Evolutionary conservation across 2,113 vertebrate genomes (phyloP).

Genomic region (Indicator maculatus): DNA sequence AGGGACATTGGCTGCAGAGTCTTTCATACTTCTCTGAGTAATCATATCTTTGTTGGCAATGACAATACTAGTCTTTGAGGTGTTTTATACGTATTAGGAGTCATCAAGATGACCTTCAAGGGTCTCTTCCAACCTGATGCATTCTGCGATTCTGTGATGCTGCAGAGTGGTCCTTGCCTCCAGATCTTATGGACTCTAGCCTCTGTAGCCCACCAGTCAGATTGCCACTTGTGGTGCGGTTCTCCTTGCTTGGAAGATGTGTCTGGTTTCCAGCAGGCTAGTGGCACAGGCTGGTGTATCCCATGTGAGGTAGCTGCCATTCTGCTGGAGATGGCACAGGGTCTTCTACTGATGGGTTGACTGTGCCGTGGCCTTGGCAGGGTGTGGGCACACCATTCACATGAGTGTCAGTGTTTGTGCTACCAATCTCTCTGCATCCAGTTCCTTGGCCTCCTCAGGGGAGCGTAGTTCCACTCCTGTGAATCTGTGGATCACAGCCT

Average conservation of each 20-base stretch:
- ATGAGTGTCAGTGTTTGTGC: background rate
- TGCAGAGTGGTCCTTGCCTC: background rate
- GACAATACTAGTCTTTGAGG: background rate
- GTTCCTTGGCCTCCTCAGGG: background rate
- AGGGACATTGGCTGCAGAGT: background rate
- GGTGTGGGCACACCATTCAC: background rate
- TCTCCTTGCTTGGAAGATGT: background rate
- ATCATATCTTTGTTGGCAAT: background rate
- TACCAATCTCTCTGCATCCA: background rate
- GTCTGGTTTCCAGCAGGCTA: background rate
- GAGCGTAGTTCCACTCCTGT: background rate
- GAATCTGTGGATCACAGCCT: background rate
- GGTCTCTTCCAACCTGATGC: too few relatives aligned
- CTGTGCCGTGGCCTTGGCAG: background rate
- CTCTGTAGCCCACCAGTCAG: background rate
- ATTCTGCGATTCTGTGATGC: background rate
- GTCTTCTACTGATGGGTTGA: background rate
- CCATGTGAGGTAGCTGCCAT: fast-evolving
- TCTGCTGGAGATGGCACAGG: background rate
- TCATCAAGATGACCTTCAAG: background rate
- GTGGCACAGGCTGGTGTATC: background rate
- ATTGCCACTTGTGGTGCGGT: background rate
- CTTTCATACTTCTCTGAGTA: background rate
- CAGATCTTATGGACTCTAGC: background rate
- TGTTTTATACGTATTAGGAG: background rate